phyloP scores from a whole-genome alignment of 2,888 invertebrate species.

The Pristionchus arcanus region DNA sequence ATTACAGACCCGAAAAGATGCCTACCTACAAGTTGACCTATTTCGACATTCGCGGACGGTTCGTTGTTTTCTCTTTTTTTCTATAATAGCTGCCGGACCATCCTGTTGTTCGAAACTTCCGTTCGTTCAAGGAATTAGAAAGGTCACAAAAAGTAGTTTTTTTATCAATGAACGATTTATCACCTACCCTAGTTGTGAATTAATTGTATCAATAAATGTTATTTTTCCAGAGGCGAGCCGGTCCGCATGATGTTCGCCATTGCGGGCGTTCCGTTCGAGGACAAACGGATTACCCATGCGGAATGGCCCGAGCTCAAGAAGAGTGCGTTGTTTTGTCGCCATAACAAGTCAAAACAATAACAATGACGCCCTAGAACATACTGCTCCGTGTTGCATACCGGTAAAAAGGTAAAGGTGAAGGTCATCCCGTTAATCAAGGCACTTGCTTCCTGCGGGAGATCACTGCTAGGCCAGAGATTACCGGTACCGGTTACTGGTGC shows the following conservation, averaged over 20 bases:
- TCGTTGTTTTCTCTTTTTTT: neutral
- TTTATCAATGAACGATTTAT: neutral
- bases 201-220: neutral
- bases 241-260: conserved; percentile 34
- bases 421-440: no score
- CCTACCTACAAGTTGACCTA: conserved; percentile 26
- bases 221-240: neutral
- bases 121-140: neutral
- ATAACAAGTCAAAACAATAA: neutral
- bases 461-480: no score
- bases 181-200: neutral
- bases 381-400: no score
- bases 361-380: neutral
- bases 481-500: no score
- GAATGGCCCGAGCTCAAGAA: neutral
- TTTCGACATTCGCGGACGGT: conserved; percentile 4
- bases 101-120: neutral
- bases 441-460: no score
- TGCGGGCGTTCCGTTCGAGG: neutral
- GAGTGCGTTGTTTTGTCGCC: neutral
- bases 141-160: neutral
- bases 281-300: neutral
- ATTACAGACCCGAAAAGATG: neutral
- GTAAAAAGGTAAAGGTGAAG: no score
- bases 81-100: neutral